Base-by-base conservation (phyloP, 2,113 vertebrate genomes). In the Gobio gobio region DNA sequence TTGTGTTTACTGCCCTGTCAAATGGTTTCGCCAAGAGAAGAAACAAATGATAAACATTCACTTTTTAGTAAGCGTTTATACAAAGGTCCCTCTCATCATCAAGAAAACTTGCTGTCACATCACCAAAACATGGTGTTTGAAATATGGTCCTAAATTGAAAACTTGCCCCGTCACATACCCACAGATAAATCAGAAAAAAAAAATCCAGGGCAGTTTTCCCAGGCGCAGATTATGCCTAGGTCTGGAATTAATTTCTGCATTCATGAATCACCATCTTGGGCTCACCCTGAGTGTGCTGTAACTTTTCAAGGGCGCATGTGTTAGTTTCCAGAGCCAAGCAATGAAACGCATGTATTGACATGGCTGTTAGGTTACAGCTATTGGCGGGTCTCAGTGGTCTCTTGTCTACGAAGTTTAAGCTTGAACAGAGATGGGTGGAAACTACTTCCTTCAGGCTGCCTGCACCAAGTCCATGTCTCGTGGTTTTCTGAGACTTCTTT, bases 401-500 rank as follows among this genome's bases (percentile, higher is more conserved):
- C 83, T 87, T 78, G 78, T 87, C 79, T 82, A 40, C 10, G 9
- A 68, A 33, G 70, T 66, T 83, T 81, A 43, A 18, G 80, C 33
- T 70, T 58, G 58, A 47, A 83, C 73, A 83, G 83, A 83, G 61
- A 83, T 24, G 83, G 87, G 78, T 83, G 82, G 78, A 88, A 83
- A 84, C 79, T 82, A 83, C 83, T 86, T 88, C 75, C 56, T 83
- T 83, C 75, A 79, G 51, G 73, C 56, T 5, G 26, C 64, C 66
- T 49, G 84, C 84, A 80, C 75, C 20, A 54, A 75, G 47, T 66
- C 40, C 22, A 58, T 83, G 80, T 88, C 84, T 49, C 36, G 36
- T 40, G 78, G 49, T 40, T 86, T 68, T 82, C 75, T 85, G 75
- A 88, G 83, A 76, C 64, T 22, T 85, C 87, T 86, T 74, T 88